These are phyloP conservation scores for Steatocranus sp. DNA, from an alignment of 2,797 vertebrate genomes.

Conservation along the genomic window DNA sequence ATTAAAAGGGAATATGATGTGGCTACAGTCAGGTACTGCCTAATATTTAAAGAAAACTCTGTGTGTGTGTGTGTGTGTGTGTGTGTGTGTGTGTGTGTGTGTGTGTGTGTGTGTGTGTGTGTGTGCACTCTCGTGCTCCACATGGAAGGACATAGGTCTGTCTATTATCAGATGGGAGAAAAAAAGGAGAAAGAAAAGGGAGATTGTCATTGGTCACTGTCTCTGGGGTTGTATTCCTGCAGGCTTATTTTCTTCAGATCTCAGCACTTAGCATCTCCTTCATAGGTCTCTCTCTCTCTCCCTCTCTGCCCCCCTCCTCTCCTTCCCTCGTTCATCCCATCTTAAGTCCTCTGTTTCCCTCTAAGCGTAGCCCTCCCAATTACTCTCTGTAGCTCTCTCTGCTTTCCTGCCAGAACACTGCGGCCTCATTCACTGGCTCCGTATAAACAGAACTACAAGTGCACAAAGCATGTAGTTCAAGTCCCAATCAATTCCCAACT, in stretches of 20 bases:
- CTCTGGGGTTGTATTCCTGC: slow-evolving; percentile 29
- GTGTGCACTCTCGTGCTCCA: background rate
- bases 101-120: too few relatives aligned
- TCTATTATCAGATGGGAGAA: slow-evolving; percentile 5
- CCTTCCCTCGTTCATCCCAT: slow-evolving; percentile 29
- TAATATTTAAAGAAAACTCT: background rate
- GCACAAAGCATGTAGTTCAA: slow-evolving; percentile 54
- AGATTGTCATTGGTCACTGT: slow-evolving; percentile 39
- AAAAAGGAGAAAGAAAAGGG: background rate
- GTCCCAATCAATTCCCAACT: slow-evolving; percentile 48
- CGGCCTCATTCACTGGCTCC: slow-evolving; percentile 48
- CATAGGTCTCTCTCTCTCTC: background rate
- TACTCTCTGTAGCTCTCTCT: slow-evolving; percentile 43
- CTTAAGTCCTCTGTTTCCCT: slow-evolving; percentile 43
- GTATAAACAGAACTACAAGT: slow-evolving; percentile 53
- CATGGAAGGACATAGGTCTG: background rate
- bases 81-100: too few relatives aligned
- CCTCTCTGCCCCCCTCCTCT: background rate
- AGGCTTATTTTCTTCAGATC: slow-evolving; percentile 45
- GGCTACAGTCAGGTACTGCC: background rate
- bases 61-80: background rate
- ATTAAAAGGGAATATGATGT: background rate
- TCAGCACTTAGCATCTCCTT: slow-evolving; percentile 44
- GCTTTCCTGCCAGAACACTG: slow-evolving; percentile 50
- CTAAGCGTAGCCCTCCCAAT: slow-evolving; percentile 47